Conservation (phyloP, 2,113 vertebrate species). For the Triplophysa rosa region DNA sequence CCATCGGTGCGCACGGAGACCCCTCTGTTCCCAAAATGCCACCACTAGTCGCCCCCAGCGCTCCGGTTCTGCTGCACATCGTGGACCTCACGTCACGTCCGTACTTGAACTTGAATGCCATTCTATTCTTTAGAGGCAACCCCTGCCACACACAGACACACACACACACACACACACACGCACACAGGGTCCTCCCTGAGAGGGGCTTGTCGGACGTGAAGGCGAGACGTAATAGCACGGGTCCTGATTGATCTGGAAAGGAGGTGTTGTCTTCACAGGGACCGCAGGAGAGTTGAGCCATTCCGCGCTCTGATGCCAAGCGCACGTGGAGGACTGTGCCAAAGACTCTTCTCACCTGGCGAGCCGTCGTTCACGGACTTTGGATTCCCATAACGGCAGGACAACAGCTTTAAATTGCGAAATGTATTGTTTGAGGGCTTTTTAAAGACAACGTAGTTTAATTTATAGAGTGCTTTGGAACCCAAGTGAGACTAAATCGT, state of each 20-base stretch:
- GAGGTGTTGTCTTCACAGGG: conserved; percentile 64
- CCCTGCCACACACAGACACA: conserved; percentile 76
- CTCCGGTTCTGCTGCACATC: conserved; percentile 77
- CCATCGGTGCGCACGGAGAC: background rate
- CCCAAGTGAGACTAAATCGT: background rate
- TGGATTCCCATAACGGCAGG: conserved; percentile 49
- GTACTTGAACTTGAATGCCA: conserved; percentile 97
- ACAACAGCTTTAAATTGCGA: conserved; percentile 35
- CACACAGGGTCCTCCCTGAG: conserved; percentile 87
- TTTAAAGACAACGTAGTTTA: background rate
- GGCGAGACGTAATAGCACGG: conserved; percentile 69
- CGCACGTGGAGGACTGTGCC: conserved; percentile 72
- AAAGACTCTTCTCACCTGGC: conserved; percentile 72
- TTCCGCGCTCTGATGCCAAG: conserved; percentile 69
- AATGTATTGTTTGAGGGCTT: background rate
- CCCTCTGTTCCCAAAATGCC: conserved; percentile 53
- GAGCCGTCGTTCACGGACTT: conserved; percentile 66
- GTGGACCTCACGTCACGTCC: conserved; percentile 91
- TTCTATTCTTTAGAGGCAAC: conserved; percentile 89
- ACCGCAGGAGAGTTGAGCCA: conserved; percentile 68
- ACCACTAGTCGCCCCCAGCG: conserved; percentile 87
- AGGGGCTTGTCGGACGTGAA: conserved; percentile 86
- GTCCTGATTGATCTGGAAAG: conserved; percentile 70
- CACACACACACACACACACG: conserved; percentile 79
- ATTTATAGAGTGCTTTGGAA: background rate